Evolutionary conservation across 2,797 vertebrate species (phyloP), one percentile per base, ranked within the genome.

Genomic region (Poecilia wingei): DNA sequence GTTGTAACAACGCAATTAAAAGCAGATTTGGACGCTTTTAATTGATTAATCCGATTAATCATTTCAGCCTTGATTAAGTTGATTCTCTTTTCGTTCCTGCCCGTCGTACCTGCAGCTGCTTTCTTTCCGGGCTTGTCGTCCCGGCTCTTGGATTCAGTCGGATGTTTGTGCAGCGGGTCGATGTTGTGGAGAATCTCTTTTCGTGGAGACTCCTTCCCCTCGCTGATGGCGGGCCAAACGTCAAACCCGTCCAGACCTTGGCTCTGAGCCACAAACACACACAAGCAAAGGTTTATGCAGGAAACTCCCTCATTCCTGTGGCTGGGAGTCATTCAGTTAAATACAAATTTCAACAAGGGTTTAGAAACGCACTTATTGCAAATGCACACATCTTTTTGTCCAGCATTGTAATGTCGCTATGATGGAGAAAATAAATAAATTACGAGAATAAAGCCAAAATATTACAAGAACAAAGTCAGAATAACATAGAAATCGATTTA

Each of bases 171-270:
- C 64, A 99, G 95, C 0, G 98, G 98, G 91, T 99, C 97, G 0
- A 99, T 99, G 91, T 99, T 99, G 92, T 99, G 98, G 14, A 99
- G 94, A 89, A 99, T 98, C 95, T 99, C 98, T 0, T 90, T 95
- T 18, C 98, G 96, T 0, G 97, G 97, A 0, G 97, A 99, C 68
- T 96, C 95, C 84, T 88, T 96, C 75, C 96, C 97, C 77, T 99
- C 97, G 0, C 97, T 99, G 94, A 99, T 97, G 69, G 96, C 89
- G 0, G 96, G 90, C 98, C 98, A 99, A 33, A 98, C 95, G 0
- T 99, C 94, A 4, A 97, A 98, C 18, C 98, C 98, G 1, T 99
- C 98, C 71, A 99, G 93, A 4, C 95, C 94, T 0, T 88, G 94
- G 0, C 96, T 95, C 0, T 91, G 95, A 1, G 94, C 92, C 41